phyloP scores from a whole-genome alignment of 2,888 invertebrate genomes.

The Beris morrisii region DNA sequence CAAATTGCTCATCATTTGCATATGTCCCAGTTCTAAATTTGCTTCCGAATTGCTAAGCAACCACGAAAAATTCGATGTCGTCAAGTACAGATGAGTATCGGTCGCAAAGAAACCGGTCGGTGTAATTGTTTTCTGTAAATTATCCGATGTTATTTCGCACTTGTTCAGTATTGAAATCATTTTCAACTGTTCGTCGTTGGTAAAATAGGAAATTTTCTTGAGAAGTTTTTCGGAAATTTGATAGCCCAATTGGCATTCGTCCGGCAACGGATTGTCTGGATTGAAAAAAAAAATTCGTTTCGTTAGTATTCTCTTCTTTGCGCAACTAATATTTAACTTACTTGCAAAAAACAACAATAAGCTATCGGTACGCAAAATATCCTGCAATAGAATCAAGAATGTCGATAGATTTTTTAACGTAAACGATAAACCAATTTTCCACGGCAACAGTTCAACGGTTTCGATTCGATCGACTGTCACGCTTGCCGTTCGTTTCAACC shows the following conservation, averaged over 20 bases:
- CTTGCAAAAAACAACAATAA: constrained; percentile 58
- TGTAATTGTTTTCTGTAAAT: constrained; percentile 45
- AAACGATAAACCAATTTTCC: constrained; percentile 60
- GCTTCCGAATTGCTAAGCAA: constrained; percentile 49
- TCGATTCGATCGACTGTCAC: constrained; percentile 58
- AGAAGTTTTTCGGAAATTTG: constrained; percentile 53
- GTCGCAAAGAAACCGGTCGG: constrained; percentile 51
- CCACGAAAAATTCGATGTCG: constrained; percentile 57
- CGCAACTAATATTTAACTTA: constrained; percentile 43
- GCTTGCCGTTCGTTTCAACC: constrained; percentile 58
- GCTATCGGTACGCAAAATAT: constrained; percentile 59
- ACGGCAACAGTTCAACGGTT: constrained; percentile 59
- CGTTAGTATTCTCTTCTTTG: neutral
- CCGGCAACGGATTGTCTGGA: constrained; percentile 55
- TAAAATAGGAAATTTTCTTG: constrained; percentile 45
- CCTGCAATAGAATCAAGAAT: constrained; percentile 57
- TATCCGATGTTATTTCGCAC: constrained; percentile 52
- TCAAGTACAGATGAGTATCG: constrained; percentile 56
- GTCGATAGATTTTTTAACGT: constrained; percentile 54
- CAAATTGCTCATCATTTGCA: constrained; percentile 60
- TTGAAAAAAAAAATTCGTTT: constrained; percentile 5
- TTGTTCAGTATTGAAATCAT: constrained; percentile 57
- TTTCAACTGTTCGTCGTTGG: constrained; percentile 51
- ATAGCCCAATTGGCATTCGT: constrained; percentile 51
- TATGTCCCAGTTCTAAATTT: constrained; percentile 47